Evolutionary conservation across 2,113 vertebrate species (phyloP), one percentile per base, ranked within the genome.

Genomic region (Sturnus vulgaris): DNA sequence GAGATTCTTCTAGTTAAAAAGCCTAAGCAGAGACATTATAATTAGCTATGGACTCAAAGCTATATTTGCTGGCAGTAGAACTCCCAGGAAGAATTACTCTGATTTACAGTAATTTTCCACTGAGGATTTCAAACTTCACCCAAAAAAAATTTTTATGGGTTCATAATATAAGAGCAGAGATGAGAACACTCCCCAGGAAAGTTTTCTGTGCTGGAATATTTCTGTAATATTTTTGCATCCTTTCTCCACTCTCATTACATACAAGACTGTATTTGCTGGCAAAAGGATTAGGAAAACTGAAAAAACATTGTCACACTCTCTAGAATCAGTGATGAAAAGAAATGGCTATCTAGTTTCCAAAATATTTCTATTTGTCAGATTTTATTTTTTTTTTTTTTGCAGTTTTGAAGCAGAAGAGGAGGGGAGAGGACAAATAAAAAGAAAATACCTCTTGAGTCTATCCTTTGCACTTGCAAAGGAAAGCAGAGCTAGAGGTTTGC

Each of bases 21-120:
- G 20, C 40, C 53, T 53, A 73, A 92, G 76, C 5, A 92, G 49
- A 82, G 80, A 71, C 0, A 2, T 86, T 86, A 77, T 86, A 94
- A 97, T 82, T 88, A 90, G 53, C 76, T 68, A 68, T 49, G n/a
- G 49, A 90, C 82, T 95, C 92, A 94, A 83, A 83, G 64, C 46
- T 88, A 1, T 70, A 49, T 81, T 93, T 95, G 47, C 85, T 78
- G 49, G 60, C n/a, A 86, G 52, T 66, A 49, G 64, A 91, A 81
- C 3, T 8, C 64, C 56, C 47, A 86, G 72, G 49, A 96, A 95
- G 50, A 82, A 90, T 88, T 75, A 91, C 31, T 56, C 72, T 86
- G 82, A 95, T 93, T 78, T 90, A 60, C 53, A 53, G 61, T 90
- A 71, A 86, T 70, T 90, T 94, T 75, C 60, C 82, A 93, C 40